A percentile compares a stretch with the other conserved stretches of the same genome.
Evolutionary conservation across 1,140 invertebrate genomes (phyloP).

Genomic region (Meloidogyne chitwoodi): DNA sequence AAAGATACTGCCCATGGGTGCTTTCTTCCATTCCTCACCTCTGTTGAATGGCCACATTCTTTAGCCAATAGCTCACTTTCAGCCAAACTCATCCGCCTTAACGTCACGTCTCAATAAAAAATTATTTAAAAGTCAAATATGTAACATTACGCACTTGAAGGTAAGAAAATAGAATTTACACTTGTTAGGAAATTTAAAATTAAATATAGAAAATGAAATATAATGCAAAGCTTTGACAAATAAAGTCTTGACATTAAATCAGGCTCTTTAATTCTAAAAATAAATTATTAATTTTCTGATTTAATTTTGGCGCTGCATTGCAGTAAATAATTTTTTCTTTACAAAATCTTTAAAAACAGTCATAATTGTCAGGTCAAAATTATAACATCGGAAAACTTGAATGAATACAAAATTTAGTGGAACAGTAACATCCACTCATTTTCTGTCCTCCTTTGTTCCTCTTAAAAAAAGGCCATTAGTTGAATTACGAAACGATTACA

Average conservation of each 20-base stretch:
- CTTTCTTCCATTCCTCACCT: neutral
- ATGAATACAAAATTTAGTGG: neutral
- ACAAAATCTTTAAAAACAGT: no score
- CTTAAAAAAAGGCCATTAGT: neutral
- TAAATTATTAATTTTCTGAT: no score
- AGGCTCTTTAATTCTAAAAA: no score
- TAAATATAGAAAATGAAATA: neutral
- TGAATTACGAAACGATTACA: neutral
- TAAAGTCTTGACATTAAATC: neutral
- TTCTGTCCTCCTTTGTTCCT: neutral
- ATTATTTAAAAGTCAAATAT: neutral
- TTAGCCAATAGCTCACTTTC: neutral
- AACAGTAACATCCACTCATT: neutral
- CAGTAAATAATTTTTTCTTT: no score
- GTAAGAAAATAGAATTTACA: neutral
- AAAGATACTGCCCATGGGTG: conserved; percentile 26
- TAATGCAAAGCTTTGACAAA: neutral
- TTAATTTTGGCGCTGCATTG: no score
- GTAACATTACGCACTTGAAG: neutral
- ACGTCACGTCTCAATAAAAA: neutral
- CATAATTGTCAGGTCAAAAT: no score
- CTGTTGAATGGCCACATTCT: conserved; percentile 14
- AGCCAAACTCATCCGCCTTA: neutral
- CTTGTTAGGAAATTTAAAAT: neutral
- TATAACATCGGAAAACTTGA: neutral